Evolutionary conservation across 2,888 invertebrate species (phyloP), one percentile per base, ranked within the genome.

Genomic region (Conchocele bisecta): DNA sequence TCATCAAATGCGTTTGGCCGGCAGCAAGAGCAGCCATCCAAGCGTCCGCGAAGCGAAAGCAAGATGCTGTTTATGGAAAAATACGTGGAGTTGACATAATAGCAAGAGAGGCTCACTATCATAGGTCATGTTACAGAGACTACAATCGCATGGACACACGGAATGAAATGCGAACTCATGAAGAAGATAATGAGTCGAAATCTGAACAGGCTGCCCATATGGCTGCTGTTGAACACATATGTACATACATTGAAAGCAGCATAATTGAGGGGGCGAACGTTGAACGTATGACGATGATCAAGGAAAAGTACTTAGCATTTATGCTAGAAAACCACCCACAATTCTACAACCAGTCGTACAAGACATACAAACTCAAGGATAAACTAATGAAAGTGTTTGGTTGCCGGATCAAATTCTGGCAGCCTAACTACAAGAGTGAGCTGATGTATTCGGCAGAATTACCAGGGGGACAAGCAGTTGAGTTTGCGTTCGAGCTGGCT

Each of bases 351-450:
- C 26, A 56, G 3, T 24, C 51, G 11, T 61, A 61, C 29, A 65
- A 65, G 48, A 65, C 56, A 5, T 24, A 65, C 46, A 65, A 65
- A 26, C 46, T 65, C 17, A 65, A 65, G 35, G 37, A 65, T 20
- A 65, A 65, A 41, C 37, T 65, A 22, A 3, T 5, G 5, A 57
- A 57, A 35, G 24, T 33, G 2, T 65, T 65, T 46, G 57, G 46
- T 24, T 35, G 29, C 1, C 22, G 37, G 22, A 22, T 64, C 3
- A 29, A 54, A 29, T 65, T 65, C 37, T 65, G 65, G 56, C 65
- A 46, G 28, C 6, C 46, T 15, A 13, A 4, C 7, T 26, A 46
- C 11, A 46, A 46, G 4, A 28, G 28, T 29, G 57, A 57, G 7
- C 28, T 46, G 22, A 57, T 64, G 20, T 65, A 65, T 44, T 31